Conservation (phyloP, 2,888 invertebrate species). For the Punctoribates punctum region DNA sequence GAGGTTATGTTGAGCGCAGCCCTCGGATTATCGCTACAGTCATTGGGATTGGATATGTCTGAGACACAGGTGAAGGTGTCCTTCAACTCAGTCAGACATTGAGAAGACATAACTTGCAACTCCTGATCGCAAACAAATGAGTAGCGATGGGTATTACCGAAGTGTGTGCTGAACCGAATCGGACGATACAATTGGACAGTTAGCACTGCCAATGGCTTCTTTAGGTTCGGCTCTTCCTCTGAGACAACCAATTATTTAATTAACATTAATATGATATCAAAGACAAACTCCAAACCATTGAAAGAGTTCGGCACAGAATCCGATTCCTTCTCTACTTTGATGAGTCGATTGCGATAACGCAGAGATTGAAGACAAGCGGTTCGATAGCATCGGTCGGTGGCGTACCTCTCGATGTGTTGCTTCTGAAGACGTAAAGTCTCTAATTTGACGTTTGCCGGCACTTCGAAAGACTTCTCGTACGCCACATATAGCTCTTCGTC, state of each 20-base stretch:
- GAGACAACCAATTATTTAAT: neutral
- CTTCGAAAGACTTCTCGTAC: conserved; percentile 9
- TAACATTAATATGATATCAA: neutral
- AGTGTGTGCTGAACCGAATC: conserved; percentile 21
- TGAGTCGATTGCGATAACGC: conserved; percentile 33
- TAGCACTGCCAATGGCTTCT: conserved; percentile 44
- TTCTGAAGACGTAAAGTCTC: conserved; percentile 31
- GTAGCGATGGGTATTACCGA: conserved; percentile 28
- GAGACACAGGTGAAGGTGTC: conserved; percentile 71
- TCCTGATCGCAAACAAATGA: conserved; percentile 55
- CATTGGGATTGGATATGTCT: conserved; percentile 59
- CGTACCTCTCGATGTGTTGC: conserved; percentile 29
- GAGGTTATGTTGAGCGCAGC: conserved; percentile 45
- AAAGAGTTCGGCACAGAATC: neutral
- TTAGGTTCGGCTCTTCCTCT: neutral
- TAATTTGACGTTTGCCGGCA: conserved; percentile 3
- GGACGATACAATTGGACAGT: conserved; percentile 47
- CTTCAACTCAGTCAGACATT: conserved; percentile 66
- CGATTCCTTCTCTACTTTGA: neutral
- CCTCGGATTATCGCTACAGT: conserved; percentile 54
- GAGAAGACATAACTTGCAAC: conserved; percentile 64
- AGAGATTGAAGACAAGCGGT: conserved; percentile 14
- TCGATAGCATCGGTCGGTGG: conserved; percentile 11
- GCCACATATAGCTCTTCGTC: conserved; percentile 10
- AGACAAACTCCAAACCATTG: neutral